Percentiles rank a stretch among this genome's conserved stretches.
Conservation (phyloP, 2,113 vertebrate genomes). For the Chitala chitala region DNA sequence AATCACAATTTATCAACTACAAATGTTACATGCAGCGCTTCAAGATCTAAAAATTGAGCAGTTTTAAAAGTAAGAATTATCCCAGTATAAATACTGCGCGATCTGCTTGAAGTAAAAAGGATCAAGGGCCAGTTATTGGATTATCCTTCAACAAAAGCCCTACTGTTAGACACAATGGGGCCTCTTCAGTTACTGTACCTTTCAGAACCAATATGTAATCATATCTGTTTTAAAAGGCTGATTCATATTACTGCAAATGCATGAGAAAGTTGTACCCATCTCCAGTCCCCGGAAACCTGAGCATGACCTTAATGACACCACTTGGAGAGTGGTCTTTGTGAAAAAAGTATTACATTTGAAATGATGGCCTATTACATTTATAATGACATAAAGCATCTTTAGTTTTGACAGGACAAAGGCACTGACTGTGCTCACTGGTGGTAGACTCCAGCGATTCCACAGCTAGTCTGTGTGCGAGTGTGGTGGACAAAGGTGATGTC, state of each 20-base stretch:
- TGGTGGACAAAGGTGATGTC: constrained; percentile 86
- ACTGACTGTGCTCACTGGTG: constrained; percentile 94
- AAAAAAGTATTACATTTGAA: constrained; percentile 85
- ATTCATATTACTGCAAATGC: constrained; percentile 96
- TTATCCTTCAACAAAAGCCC: constrained; percentile 78
- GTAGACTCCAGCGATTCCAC: constrained; percentile 85
- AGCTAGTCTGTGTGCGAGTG: constrained; percentile 95
- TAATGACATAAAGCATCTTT: constrained; percentile 96
- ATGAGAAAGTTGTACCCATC: constrained; percentile 84
- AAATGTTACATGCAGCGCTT: constrained; percentile 37
- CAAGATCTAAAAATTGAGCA: constrained; percentile 57
- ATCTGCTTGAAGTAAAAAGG: constrained; percentile 63
- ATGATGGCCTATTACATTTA: constrained; percentile 86
- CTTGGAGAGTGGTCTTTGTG: constrained; percentile 91
- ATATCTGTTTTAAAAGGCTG: constrained; percentile 99
- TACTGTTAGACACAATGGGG: constrained; percentile 79
- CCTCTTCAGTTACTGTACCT: constrained; percentile 85
- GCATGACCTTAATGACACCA: constrained; percentile 87
- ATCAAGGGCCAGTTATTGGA: constrained; percentile 82
- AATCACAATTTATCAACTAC: constrained; percentile 7
- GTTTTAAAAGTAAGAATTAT: constrained; percentile 69
- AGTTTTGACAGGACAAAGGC: constrained; percentile 90
- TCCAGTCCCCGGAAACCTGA: constrained; percentile 85
- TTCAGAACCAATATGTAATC: constrained; percentile 97
- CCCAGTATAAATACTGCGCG: constrained; percentile 69